Evolutionary conservation across 2,797 vertebrate species (phyloP).

Genomic region (Sebastes goodei): DNA sequence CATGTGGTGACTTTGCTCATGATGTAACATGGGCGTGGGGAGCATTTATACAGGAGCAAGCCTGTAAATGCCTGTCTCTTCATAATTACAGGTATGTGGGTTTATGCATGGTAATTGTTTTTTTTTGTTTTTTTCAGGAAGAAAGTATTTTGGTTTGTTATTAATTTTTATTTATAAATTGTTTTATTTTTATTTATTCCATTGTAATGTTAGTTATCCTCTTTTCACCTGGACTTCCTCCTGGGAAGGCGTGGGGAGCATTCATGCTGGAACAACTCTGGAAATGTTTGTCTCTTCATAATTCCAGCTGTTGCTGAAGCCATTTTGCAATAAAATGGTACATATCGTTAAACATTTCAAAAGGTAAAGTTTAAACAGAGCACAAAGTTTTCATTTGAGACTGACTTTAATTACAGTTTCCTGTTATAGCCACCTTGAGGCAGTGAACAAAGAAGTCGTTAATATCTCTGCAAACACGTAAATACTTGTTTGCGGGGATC

Average conservation of each 20-base stretch:
- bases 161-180: no score
- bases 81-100: background rate
- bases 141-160: no score
- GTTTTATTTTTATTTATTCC: no score
- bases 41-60: background rate
- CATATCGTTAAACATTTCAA: background rate
- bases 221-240: no score
- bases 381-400: background rate
- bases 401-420: background rate
- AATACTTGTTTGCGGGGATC: slow-evolving; percentile 3
- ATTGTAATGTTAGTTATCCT: no score
- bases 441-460: background rate
- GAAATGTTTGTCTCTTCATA: no score
- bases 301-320: background rate
- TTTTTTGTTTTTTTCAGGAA: no score
- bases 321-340: background rate
- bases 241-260: background rate
- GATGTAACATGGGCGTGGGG: background rate
- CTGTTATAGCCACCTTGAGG: background rate
- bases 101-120: background rate
- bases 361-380: background rate
- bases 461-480: slow-evolving; percentile 18
- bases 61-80: background rate
- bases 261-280: background rate
- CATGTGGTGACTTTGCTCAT: background rate